Evolutionary conservation across 2,113 vertebrate genomes (phyloP).

Genomic region (Calidris pygmaea): DNA sequence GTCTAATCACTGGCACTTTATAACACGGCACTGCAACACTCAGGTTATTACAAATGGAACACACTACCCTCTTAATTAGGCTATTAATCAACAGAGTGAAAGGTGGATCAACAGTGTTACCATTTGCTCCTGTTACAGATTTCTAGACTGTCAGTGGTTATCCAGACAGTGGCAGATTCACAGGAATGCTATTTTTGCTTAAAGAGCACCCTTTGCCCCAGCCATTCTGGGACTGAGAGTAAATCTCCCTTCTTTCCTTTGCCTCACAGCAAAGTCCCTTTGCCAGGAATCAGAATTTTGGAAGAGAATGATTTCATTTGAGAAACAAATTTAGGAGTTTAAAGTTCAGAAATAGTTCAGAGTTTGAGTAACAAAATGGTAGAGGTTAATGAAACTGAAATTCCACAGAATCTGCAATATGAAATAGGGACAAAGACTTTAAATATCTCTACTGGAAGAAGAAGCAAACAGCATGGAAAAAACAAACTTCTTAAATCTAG

Average conservation of each 20-base stretch:
- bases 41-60: conserved; percentile 22
- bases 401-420: background rate
- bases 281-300: background rate
- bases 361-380: background rate
- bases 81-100: conserved; percentile 28
- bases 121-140: background rate
- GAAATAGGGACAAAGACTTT: background rate
- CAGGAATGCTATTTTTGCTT: background rate
- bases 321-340: background rate
- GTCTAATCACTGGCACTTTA: background rate
- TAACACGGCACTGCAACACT: background rate
- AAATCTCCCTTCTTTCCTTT: background rate
- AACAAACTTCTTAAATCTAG: background rate
- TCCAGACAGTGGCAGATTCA: background rate
- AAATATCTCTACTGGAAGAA: background rate
- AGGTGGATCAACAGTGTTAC: background rate
- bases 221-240: background rate
- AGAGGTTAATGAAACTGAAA: background rate
- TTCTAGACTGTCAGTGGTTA: background rate
- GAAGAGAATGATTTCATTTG: background rate
- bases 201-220: background rate
- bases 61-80: conserved; percentile 8
- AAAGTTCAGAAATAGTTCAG: background rate
- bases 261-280: background rate
- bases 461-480: background rate